Evolutionary conservation across 2,888 invertebrate genomes (phyloP).

Genomic region (Aphrophora alni): DNA sequence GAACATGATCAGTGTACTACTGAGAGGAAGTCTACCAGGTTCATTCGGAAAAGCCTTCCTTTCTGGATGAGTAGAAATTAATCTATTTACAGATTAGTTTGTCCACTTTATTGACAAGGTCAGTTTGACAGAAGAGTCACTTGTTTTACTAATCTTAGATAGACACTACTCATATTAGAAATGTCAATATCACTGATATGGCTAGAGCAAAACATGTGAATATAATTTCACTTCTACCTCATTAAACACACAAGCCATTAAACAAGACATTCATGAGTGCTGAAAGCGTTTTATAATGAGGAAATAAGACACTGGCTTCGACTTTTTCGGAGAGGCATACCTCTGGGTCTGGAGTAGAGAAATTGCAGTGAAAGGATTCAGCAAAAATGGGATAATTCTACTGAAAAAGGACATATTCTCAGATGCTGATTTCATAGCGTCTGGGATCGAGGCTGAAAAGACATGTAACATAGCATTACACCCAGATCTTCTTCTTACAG

Average conservation of each 20-base stretch:
- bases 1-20: conserved; percentile 52
- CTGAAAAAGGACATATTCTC: too few relatives aligned
- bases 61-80: conserved; percentile 53
- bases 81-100: conserved; percentile 54
- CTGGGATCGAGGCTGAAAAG: too few relatives aligned
- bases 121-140: conserved; percentile 48
- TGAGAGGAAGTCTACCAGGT: conserved; percentile 52
- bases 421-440: too few relatives aligned
- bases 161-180: conserved; percentile 43
- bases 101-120: conserved; percentile 50
- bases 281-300: conserved; percentile 43
- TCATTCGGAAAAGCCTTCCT: conserved; percentile 50
- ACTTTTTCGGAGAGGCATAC: conserved; percentile 49
- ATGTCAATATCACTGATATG: conserved; percentile 32
- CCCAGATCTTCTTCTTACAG: too few relatives aligned
- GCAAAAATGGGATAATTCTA: too few relatives aligned
- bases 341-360: too few relatives aligned
- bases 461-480: too few relatives aligned
- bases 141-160: conserved; percentile 46
- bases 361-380: too few relatives aligned
- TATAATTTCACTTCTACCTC: conserved; percentile 37
- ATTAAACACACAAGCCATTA: conserved; percentile 33
- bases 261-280: conserved; percentile 34
- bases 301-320: conserved; percentile 51
- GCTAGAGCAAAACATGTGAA: conserved; percentile 33